Conservation (phyloP, 2,797 vertebrate species). For the Eptatretus atami region DNA sequence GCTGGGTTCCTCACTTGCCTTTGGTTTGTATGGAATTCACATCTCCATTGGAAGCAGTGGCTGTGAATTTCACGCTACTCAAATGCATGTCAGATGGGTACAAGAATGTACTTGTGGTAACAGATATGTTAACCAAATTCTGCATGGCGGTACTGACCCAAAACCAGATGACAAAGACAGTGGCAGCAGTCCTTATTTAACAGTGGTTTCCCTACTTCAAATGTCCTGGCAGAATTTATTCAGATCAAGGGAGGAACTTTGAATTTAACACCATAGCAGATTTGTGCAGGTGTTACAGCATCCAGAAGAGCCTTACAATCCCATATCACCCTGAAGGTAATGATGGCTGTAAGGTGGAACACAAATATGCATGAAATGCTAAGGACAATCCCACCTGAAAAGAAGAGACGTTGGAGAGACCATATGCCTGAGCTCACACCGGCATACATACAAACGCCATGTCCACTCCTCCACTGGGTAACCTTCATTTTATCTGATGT, state of each 20-base stretch:
- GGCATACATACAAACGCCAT: slow-evolving; percentile 8
- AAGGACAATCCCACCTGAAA: slow-evolving; percentile 7
- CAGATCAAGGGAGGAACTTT: slow-evolving; percentile 8
- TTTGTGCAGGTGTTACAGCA: slow-evolving; percentile 9
- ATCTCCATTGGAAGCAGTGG: too few species aligned
- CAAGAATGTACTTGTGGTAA: too few species aligned
- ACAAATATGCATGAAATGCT: slow-evolving; percentile 10
- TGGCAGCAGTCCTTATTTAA: neutral
- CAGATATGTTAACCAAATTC: too few species aligned
- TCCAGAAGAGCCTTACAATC: slow-evolving; percentile 5
- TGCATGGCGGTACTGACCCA: too few species aligned
- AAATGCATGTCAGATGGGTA: too few species aligned
- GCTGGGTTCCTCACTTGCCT: too few species aligned
- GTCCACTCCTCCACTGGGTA: slow-evolving; percentile 8
- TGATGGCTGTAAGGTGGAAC: slow-evolving; percentile 8
- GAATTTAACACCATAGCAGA: slow-evolving; percentile 9
- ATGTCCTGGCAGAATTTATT: slow-evolving; percentile 7
- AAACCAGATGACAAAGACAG: too few species aligned
- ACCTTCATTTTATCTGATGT: slow-evolving; percentile 8
- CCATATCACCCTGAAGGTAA: slow-evolving; percentile 6
- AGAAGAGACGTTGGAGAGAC: slow-evolving; percentile 8
- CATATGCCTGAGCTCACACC: slow-evolving; percentile 9
- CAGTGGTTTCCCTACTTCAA: slow-evolving; percentile 10
- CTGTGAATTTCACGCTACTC: too few species aligned
- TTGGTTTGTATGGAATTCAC: too few species aligned